Evolutionary conservation across 2,888 invertebrate species (phyloP).

Genomic region (Meandrusa payeni): DNA sequence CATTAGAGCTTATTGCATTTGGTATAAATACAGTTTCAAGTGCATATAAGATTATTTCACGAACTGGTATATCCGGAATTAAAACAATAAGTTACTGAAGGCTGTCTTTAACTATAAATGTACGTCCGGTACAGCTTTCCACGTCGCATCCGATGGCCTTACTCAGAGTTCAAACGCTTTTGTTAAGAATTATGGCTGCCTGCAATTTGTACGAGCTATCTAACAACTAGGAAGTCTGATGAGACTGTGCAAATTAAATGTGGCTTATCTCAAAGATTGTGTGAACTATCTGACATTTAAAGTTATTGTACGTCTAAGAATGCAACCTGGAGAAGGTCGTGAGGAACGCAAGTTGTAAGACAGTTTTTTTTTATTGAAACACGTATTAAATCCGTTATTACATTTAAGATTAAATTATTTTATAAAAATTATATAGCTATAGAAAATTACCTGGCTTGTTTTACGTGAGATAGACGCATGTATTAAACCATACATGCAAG

Average conservation of each 20-base stretch:
- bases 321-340: constrained; percentile 15
- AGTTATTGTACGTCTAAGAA: constrained; percentile 19
- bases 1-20: no score
- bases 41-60: no score
- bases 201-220: constrained; percentile 6
- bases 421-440: constrained; percentile 4
- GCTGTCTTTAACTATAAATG: constrained; percentile 13
- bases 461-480: constrained; percentile 2
- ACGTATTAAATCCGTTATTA: constrained; percentile 3
- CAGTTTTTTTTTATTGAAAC: neutral
- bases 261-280: constrained; percentile 17
- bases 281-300: constrained; percentile 27
- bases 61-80: constrained; percentile 1
- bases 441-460: constrained; percentile 1
- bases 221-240: constrained; percentile 22
- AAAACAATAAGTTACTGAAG: constrained; percentile 15
- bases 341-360: neutral
- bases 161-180: constrained; percentile 11
- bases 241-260: constrained; percentile 19
- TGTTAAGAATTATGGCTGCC: no score
- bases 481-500: neutral
- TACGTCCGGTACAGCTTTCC: constrained; percentile 18
- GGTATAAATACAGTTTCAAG: no score
- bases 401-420: constrained; percentile 1
- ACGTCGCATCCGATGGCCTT: constrained; percentile 19